A percentile compares a stretch with the other conserved stretches of the same genome.
phyloP scores from a whole-genome alignment of 2,888 invertebrate genomes.

The Periphyllus acericola region DNA sequence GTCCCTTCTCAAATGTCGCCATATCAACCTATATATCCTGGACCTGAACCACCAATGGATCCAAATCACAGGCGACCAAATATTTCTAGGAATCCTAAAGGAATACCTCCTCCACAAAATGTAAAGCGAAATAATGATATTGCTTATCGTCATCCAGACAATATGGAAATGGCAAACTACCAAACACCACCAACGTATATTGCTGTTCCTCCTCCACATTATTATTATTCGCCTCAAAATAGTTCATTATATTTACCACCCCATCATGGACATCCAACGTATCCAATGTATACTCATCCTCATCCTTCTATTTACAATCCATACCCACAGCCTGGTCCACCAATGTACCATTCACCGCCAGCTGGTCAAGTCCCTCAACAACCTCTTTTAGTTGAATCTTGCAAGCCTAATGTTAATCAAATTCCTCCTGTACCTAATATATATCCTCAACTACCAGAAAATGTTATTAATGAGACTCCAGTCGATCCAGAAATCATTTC shows the following conservation, averaged over 20 bases:
- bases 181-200: slow-evolving; percentile 56
- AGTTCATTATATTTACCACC: slow-evolving; percentile 56
- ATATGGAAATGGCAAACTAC: slow-evolving; percentile 59
- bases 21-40: slow-evolving; percentile 56
- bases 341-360: slow-evolving; percentile 56
- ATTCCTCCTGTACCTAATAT: slow-evolving; percentile 55
- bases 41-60: slow-evolving; percentile 56
- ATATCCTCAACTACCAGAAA: slow-evolving; percentile 54
- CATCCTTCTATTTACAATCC: slow-evolving; percentile 57
- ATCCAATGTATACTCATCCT: slow-evolving; percentile 58
- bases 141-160: slow-evolving; percentile 54
- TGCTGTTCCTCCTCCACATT: slow-evolving; percentile 56
- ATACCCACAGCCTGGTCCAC: slow-evolving; percentile 54
- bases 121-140: slow-evolving; percentile 59
- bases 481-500: slow-evolving; percentile 44
- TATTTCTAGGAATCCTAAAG: slow-evolving; percentile 51
- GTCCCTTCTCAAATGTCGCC: slow-evolving; percentile 56
- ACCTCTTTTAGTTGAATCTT: slow-evolving; percentile 60
- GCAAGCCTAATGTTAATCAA: slow-evolving; percentile 50
- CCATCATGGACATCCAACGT: slow-evolving; percentile 56
- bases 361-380: slow-evolving; percentile 54
- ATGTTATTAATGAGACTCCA: slow-evolving; percentile 17
- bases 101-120: slow-evolving; percentile 56
- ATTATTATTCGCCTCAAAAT: slow-evolving; percentile 60
- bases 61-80: slow-evolving; percentile 53